A percentile compares a stretch with the other conserved stretches of the same genome.
phyloP scores from a whole-genome alignment of 2,113 vertebrate genomes.

The Scortum barcoo region DNA sequence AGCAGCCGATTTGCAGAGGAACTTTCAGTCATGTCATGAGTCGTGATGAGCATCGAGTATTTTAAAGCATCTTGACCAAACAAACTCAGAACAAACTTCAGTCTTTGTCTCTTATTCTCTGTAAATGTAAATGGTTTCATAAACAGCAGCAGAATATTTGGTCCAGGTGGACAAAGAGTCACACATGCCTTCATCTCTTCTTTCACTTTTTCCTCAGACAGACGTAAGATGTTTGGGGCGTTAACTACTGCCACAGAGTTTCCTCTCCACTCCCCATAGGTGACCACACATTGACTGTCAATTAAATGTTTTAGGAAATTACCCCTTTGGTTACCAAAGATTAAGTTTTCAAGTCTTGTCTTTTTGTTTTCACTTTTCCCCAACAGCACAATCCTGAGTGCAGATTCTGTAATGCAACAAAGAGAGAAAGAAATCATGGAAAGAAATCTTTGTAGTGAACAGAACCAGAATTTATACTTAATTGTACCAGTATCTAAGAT shows the following conservation, averaged over 20 bases:
- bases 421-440: background rate
- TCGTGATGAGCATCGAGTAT: slow-evolving; percentile 25
- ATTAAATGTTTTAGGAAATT: fast-evolving
- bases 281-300: background rate
- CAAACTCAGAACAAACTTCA: slow-evolving; percentile 33
- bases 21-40: background rate
- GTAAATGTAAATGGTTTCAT: slow-evolving; percentile 38
- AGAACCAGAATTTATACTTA: background rate
- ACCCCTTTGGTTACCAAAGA: background rate
- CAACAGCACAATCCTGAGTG: slow-evolving; percentile 34
- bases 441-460: background rate
- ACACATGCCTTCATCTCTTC: background rate
- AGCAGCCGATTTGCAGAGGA: background rate
- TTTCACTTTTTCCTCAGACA: fast-evolving
- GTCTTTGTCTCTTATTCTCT: background rate
- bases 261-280: background rate
- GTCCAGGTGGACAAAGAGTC: slow-evolving; percentile 37
- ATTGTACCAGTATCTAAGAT: no score
- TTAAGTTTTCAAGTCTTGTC: background rate
- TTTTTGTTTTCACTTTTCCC: slow-evolving; percentile 27
- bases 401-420: background rate
- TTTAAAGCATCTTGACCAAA: slow-evolving; percentile 36
- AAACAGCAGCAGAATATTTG: slow-evolving; percentile 52
- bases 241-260: background rate
- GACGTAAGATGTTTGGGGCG: slow-evolving; percentile 29